Evolutionary conservation across 1,140 invertebrate species (phyloP).

Genomic region (Scaptomyza pallida): DNA sequence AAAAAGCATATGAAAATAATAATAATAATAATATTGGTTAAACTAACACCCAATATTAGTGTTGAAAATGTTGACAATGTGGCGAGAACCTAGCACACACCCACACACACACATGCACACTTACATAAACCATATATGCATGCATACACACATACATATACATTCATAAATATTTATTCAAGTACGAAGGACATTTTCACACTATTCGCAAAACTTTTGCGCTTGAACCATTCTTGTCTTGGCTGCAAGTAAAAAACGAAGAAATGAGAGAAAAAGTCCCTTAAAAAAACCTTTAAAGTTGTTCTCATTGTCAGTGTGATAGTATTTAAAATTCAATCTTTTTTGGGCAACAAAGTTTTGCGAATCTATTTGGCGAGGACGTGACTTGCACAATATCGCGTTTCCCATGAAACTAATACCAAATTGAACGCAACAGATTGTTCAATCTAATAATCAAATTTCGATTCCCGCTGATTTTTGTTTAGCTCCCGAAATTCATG

Average conservation of each 20-base stretch:
- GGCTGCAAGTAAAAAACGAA: no score
- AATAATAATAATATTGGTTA: slow-evolving; percentile 1
- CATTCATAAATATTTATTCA: background rate
- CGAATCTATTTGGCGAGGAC: background rate
- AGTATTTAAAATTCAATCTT: no score
- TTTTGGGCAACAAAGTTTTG: no score
- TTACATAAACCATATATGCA: background rate
- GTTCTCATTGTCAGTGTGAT: no score
- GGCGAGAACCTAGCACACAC: background rate
- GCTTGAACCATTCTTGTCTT: no score
- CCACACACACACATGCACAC: background rate
- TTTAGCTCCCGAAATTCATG: no score
- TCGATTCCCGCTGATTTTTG: background rate
- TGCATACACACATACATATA: background rate
- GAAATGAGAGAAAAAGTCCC: no score
- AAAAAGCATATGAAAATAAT: background rate
- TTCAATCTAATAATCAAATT: background rate
- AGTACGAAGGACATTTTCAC: no score
- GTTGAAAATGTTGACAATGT: background rate
- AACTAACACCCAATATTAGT: background rate
- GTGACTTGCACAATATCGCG: background rate
- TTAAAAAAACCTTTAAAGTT: no score
- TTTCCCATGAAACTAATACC: background rate
- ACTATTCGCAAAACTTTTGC: no score
- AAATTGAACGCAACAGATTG: background rate